Percentiles rank a stretch among this genome's conserved stretches.
These are phyloP conservation scores for Ophraella communa DNA, from an alignment of 2,888 invertebrate genomes.

Conservation along the genomic window DNA sequence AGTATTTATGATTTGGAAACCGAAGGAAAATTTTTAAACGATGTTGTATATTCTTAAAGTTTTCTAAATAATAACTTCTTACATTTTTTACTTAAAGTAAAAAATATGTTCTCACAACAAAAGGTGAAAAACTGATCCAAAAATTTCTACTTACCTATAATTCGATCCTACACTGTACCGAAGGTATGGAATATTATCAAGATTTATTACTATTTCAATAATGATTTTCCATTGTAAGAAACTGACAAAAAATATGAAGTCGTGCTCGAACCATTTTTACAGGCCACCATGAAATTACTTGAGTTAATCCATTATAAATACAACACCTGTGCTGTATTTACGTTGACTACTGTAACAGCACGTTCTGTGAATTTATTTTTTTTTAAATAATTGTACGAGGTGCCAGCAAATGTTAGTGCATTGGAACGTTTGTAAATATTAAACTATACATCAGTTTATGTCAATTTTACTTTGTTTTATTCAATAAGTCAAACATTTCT, in stretches of 20 bases:
- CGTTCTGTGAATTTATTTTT: constrained; percentile 31
- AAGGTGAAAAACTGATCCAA: too few species aligned
- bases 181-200: constrained; percentile 24
- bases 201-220: constrained; percentile 31
- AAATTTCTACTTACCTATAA: neutral
- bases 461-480: too few species aligned
- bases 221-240: constrained; percentile 34
- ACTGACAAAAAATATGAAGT: constrained; percentile 30
- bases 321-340: constrained; percentile 42
- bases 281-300: constrained; percentile 43
- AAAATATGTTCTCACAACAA: too few species aligned
- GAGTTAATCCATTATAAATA: constrained; percentile 45
- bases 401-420: neutral
- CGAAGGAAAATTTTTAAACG: too few species aligned
- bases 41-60: neutral
- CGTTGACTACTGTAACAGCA: constrained; percentile 39
- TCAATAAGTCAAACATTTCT: too few species aligned
- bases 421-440: too few species aligned
- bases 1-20: too few species aligned
- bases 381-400: neutral
- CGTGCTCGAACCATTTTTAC: constrained; percentile 40
- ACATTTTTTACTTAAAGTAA: too few species aligned
- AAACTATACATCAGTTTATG: too few species aligned
- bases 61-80: too few species aligned
- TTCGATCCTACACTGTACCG: constrained; percentile 2